These are phyloP conservation scores for Stenodema calcarata DNA, from an alignment of 2,888 invertebrate species.

Conservation along the genomic window DNA sequence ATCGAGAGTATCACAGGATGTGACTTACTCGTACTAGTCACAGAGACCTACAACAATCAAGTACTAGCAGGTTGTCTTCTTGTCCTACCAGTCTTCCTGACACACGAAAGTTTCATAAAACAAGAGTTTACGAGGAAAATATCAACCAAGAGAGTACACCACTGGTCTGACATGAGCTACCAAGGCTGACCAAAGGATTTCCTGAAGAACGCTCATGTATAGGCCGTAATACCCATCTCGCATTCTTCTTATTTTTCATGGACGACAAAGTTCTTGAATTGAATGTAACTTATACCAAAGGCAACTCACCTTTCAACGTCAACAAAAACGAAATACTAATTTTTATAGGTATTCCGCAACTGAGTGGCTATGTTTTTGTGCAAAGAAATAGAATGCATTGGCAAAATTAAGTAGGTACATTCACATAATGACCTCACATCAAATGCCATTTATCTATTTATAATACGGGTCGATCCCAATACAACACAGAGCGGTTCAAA, in stretches of 20 bases:
- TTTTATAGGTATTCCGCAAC: slow-evolving; percentile 26
- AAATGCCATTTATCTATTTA: too few species aligned
- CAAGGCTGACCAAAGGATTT: not conserved
- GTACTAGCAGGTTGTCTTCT: too few species aligned
- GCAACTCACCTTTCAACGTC: slow-evolving; percentile 44
- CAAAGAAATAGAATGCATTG: slow-evolving; percentile 11
- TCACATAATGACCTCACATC: not conserved
- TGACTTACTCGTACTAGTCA: not conserved
- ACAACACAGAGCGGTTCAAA: too few species aligned
- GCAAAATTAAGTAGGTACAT: not conserved
- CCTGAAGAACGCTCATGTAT: not conserved
- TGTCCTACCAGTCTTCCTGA: too few species aligned
- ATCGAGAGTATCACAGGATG: not conserved
- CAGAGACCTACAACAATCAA: not conserved
- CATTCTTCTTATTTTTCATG: not conserved
- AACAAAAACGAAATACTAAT: slow-evolving; percentile 50
- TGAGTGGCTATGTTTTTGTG: slow-evolving; percentile 38
- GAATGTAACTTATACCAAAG: slow-evolving; percentile 41
- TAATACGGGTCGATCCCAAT: too few species aligned
- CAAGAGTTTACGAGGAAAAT: too few species aligned
- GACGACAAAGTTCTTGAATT: not conserved
- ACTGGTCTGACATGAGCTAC: not conserved
- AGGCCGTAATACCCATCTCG: not conserved
- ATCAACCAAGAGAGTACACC: too few species aligned
- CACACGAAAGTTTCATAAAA: not conserved